Evolutionary conservation across 2,797 vertebrate species (phyloP).

Genomic region (Microctenopoma stevenorrisi): DNA sequence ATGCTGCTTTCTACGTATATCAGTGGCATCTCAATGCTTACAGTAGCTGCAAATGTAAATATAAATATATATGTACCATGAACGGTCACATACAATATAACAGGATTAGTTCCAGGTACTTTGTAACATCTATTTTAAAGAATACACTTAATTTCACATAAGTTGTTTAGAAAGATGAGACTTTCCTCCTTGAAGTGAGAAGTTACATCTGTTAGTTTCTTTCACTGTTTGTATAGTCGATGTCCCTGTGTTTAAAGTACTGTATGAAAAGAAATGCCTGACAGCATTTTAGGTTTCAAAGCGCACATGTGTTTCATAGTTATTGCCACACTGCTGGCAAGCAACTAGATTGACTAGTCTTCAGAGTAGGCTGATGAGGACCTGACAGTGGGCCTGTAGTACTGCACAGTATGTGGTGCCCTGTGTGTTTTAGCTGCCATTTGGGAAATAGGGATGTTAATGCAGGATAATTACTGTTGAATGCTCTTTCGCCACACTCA

Average conservation of each 20-base stretch:
- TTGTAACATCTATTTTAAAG: background rate
- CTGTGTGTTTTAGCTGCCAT: slow-evolving; percentile 72
- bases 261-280: slow-evolving; percentile 40
- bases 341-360: slow-evolving; percentile 41
- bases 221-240: slow-evolving; percentile 13
- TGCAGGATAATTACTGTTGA: slow-evolving; percentile 37
- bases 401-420: slow-evolving; percentile 34
- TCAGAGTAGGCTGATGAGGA: slow-evolving; percentile 40
- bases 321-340: slow-evolving; percentile 35
- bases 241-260: slow-evolving; percentile 27
- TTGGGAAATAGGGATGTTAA: slow-evolving; percentile 43
- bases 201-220: background rate
- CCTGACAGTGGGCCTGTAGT: slow-evolving; percentile 19
- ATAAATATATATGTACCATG: slow-evolving; percentile 6
- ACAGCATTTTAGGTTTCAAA: slow-evolving; percentile 40
- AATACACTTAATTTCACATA: slow-evolving; percentile 19
- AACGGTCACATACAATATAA: slow-evolving; percentile 2
- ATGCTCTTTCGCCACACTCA: slow-evolving; percentile 37
- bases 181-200: slow-evolving; percentile 13
- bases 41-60: slow-evolving; percentile 13
- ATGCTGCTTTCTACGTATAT: background rate
- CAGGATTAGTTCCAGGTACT: slow-evolving; percentile 16
- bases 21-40: slow-evolving; percentile 1
- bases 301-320: slow-evolving; percentile 42
- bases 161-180: slow-evolving; percentile 7